Base-by-base conservation (phyloP, 1,140 invertebrate species). In the Helicoverpa zea region DNA sequence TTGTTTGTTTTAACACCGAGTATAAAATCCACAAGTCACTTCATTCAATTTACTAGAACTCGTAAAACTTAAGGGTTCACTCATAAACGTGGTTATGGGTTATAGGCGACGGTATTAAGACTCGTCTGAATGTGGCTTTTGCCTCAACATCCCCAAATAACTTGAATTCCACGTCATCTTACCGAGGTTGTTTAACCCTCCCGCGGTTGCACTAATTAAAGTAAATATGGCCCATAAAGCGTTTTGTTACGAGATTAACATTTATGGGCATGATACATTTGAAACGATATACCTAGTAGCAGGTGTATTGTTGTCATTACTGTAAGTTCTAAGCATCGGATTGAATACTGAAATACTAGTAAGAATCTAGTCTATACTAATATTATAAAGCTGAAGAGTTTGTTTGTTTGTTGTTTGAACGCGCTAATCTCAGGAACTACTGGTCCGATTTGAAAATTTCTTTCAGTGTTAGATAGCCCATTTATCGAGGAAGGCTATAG, bases 61-160 rank as follows among this genome's bases (percentile, higher is more conserved):
- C 86, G 83, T 84, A 83, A 87, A 84, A 78, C 74, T 82, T 84
- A 83, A 83, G 74, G 84, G 79, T 64, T 78, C 54, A 58, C 77
- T 78, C 82, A 84, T 88, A 88, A 86, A 84, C 81, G 82, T 74
- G 76, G 81, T 88, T 84, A 87, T 87, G 84, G 80, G 81, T 84
- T 72, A 79, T 81, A 66, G 84, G 73, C 81, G 54, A 61, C 76
- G 82, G 86, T 86, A 86, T 84, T 84, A 87, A 84, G 49, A 29
- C 49, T n/a, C 47, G 18, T 70, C 18, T 70, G 12, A 52, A 18
- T 23, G 3, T 16, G 23, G 66, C 18, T 16, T 52, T 59, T 23
- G n/a, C n/a, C 43, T 49, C 47, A 66, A 18, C 16, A 49, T 49
- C 2, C 11, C 14, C 11, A 13, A 49, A 66, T 66, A 12, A 64